A percentile compares a stretch with the other conserved stretches of the same genome.
These are phyloP conservation scores for Hycleus cichorii DNA, from an alignment of 1,140 invertebrate genomes.

Conservation along the genomic window DNA sequence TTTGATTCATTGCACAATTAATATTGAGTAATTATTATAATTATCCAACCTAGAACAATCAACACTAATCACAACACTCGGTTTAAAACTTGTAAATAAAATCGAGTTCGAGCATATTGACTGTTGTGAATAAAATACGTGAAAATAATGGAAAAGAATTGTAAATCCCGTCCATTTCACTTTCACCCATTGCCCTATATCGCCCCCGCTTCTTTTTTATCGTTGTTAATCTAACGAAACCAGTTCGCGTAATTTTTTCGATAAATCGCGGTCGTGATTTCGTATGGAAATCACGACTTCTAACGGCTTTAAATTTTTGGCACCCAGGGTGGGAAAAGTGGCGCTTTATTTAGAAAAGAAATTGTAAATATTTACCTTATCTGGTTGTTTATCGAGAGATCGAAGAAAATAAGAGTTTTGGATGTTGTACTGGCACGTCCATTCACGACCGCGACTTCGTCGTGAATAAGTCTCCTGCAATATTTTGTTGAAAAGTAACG, in stretches of 20 bases:
- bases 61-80: neutral
- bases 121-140: too few species aligned
- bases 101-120: too few species aligned
- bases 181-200: constrained; percentile 29
- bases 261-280: neutral
- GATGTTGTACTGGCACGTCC: constrained; percentile 8
- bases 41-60: constrained; percentile 10
- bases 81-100: neutral
- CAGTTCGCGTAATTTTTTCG: neutral
- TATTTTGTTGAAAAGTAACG: too few species aligned
- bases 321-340: neutral
- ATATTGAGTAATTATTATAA: neutral
- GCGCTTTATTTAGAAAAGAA: neutral
- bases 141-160: neutral
- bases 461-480: constrained; percentile 2
- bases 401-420: constrained; percentile 15
- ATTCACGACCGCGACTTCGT: constrained; percentile 12
- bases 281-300: neutral
- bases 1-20: constrained; percentile 32
- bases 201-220: constrained; percentile 4
- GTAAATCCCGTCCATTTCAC: constrained; percentile 10
- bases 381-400: neutral
- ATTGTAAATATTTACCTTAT: neutral
- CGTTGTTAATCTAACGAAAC: neutral
- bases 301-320: constrained; percentile 1